Evolutionary conservation across 2,888 invertebrate genomes (phyloP).

Genomic region (Microctonus aethiopoides): DNA sequence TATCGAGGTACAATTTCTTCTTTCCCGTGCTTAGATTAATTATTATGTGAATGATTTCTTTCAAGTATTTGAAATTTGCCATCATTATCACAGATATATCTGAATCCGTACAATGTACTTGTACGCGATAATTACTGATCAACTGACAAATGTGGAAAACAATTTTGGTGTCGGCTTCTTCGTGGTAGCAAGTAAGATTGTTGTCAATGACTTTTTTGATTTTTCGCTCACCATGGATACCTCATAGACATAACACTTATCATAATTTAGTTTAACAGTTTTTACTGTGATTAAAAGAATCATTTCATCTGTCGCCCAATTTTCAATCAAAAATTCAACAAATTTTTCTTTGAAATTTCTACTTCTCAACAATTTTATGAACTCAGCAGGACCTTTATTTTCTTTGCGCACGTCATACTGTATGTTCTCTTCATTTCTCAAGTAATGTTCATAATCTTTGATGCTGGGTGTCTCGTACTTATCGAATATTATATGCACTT

Average conservation of each 20-base stretch:
- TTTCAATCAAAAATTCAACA: conserved; percentile 50
- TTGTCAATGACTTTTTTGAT: conserved; percentile 42
- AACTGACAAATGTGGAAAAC: background rate
- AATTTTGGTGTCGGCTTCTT: conserved; percentile 37
- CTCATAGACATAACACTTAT: conserved; percentile 42
- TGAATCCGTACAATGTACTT: conserved; percentile 46
- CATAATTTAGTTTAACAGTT: conserved; percentile 45
- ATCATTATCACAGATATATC: conserved; percentile 48
- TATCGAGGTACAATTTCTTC: conserved; percentile 33
- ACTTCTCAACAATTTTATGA: conserved; percentile 49
- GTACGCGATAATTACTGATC: conserved; percentile 41
- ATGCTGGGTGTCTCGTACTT: conserved; percentile 49
- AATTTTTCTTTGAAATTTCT: conserved; percentile 48
- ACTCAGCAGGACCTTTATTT: conserved; percentile 48
- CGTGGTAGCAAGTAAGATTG: conserved; percentile 38
- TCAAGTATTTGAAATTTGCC: conserved; percentile 41
- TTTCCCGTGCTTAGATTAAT: conserved; percentile 33
- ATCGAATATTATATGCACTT: conserved; percentile 52
- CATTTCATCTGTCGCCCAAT: conserved; percentile 44
- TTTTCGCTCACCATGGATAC: conserved; percentile 40
- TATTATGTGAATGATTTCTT: conserved; percentile 33
- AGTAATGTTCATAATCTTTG: conserved; percentile 46
- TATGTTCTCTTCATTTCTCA: conserved; percentile 47
- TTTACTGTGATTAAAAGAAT: conserved; percentile 36
- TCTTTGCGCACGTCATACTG: conserved; percentile 43